Conservation (phyloP, 2,888 invertebrate genomes). For the Cistogaster globosa region DNA sequence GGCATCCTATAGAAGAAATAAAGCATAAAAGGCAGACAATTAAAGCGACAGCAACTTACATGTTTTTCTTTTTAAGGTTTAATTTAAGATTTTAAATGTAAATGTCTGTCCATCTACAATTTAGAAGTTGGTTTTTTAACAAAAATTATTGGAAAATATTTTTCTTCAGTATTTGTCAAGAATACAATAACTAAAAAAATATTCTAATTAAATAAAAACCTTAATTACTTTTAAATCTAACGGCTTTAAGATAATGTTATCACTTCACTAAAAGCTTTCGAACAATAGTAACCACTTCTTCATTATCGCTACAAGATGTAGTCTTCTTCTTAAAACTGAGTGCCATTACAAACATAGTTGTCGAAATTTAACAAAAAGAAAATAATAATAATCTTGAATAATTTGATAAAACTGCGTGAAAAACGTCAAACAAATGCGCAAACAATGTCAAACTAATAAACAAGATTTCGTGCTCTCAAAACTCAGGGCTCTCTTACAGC, state of each 20-base stretch:
- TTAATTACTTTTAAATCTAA: background rate
- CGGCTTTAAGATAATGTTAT: background rate
- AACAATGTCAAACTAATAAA: constrained; percentile 35
- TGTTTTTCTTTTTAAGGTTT: no score
- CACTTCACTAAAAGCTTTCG: background rate
- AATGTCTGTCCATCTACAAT: no score
- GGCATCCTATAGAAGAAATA: no score
- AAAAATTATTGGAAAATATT: no score
- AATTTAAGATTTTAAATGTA: no score
- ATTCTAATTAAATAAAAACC: background rate
- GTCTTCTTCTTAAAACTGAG: background rate
- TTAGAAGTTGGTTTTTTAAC: no score
- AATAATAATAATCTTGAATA: background rate
- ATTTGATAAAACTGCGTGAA: constrained; percentile 5
- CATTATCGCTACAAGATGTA: background rate
- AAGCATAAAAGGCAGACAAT: no score
- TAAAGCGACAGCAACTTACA: no score
- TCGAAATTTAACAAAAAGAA: constrained; percentile 10
- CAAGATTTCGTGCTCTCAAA: constrained; percentile 1
- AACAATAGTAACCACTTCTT: no score
- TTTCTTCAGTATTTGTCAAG: no score
- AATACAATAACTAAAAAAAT: no score
- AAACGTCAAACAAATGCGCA: constrained; percentile 51
- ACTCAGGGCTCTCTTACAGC: constrained; percentile 51
- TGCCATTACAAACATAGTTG: background rate